Base-by-base conservation (phyloP, 2,888 invertebrate species). In the Byasa hedistus region DNA sequence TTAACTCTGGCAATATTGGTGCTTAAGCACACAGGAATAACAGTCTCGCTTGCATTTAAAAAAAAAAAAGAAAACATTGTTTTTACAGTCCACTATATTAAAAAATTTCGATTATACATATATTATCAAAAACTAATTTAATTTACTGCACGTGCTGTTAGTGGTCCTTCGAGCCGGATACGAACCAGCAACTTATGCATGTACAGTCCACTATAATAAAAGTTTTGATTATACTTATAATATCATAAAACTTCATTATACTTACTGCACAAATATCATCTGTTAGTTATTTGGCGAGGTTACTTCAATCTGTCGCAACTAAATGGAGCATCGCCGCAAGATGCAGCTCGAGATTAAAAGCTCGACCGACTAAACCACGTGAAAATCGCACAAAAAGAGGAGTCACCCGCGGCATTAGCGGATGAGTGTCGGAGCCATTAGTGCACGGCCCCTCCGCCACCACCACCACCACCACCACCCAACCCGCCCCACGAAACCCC, bases 391-490 rank as follows among this genome's bases (percentile, higher is more conserved):
- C 91, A 91, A 91, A 91, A 90, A 91, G 89, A 89, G 83, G 89
- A 91, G 89, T 91, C 87, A 89, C 89, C 89, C 89, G 87, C 90
- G 89, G 91, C 91, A 91, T 91, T 91, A 91, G 91, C 90, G 91
- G 89, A 91, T 91, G 91, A 91, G 91, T 91, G 91, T 91, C 87
- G 91, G 90, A 86, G 86, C 91, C 91, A 91, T 91, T 91, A 91
- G 91, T 86, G 89, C 84, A 75, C 82, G 82, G 82, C 80, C 80
- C 75, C 78, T 72, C 65, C 72, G 66, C 70, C 74, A 72, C 67
- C 75, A 67, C 68, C 71, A 72, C 73, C 69, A 75, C 76, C 71
- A 68, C 71, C 67, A 72, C 70, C 71, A 10, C 71, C 75, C 70
- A 44, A 79, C 79, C 79, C 75, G 73, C 81, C 80, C 77, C n/a